Evolutionary conservation across 92 coral and sea anemone species (phyloP).

Genomic region (Paragorgia papillata): DNA sequence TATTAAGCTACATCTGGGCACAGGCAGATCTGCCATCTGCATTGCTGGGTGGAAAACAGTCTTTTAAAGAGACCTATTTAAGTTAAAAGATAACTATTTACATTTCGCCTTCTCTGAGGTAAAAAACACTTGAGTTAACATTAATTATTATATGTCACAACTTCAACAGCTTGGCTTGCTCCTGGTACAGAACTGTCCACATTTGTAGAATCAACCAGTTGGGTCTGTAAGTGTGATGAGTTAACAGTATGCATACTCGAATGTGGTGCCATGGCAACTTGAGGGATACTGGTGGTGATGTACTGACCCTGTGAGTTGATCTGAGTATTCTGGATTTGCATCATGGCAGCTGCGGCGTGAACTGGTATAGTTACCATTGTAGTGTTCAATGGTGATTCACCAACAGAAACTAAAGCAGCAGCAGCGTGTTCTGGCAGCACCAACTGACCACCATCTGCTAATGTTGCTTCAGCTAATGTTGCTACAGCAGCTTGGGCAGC

Average conservation of each 20-base stretch:
- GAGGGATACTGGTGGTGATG: constrained; percentile 85
- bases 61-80: no score
- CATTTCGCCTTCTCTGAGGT: no score
- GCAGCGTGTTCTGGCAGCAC: constrained; percentile 99
- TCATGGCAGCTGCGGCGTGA: constrained; percentile 93
- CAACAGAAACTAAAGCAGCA: constrained; percentile 81
- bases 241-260: constrained; percentile 82
- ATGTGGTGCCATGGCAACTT: constrained; percentile 99
- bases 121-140: no score
- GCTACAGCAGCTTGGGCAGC: constrained; percentile 99
- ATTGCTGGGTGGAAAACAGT: no score
- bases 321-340: constrained; percentile 92
- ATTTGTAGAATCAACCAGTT: constrained; percentile 75
- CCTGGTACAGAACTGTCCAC: constrained; percentile 83
- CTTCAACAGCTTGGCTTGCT: constrained; percentile 98
- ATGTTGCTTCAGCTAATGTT: constrained; percentile 97
- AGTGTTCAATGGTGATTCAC: constrained; percentile 72
- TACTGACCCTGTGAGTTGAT: constrained; percentile 77
- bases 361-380: constrained; percentile 96
- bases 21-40: no score
- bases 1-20: no score
- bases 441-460: constrained; percentile 97
- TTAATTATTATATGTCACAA: constrained; percentile 89
- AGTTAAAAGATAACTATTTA: no score
- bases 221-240: constrained; percentile 72